phyloP scores from a whole-genome alignment of 2,888 invertebrate genomes.

The Beris chalybata region DNA sequence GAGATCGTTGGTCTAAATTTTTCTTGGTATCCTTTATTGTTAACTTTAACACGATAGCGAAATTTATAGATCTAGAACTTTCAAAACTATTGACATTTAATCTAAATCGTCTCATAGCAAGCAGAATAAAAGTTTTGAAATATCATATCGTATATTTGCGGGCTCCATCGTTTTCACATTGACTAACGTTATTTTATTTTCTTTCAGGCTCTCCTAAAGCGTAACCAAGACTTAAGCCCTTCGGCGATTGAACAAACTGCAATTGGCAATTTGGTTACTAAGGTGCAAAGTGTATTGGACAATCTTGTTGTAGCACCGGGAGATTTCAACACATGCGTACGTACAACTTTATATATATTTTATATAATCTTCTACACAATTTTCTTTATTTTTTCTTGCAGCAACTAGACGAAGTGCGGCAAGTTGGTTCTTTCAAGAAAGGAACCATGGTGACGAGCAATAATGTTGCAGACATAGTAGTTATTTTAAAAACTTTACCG shows the following conservation, averaged over 20 bases:
- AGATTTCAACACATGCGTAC: slow-evolving; percentile 92
- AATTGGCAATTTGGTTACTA: slow-evolving; percentile 89
- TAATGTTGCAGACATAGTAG: slow-evolving; percentile 95
- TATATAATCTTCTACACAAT: slow-evolving; percentile 20
- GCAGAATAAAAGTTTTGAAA: no score
- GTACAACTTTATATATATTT: slow-evolving; percentile 52
- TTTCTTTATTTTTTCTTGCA: slow-evolving; percentile 2
- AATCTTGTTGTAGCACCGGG: slow-evolving; percentile 93
- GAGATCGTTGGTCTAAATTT: no score
- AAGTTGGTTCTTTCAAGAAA: slow-evolving; percentile 97
- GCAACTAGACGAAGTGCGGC: slow-evolving; percentile 90
- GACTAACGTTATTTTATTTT: slow-evolving; percentile 1
- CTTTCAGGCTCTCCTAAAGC: slow-evolving; percentile 81
- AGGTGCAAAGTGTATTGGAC: slow-evolving; percentile 92
- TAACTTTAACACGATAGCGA: no score
- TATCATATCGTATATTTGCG: slow-evolving; percentile 1
- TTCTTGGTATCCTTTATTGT: no score
- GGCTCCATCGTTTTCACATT: slow-evolving; percentile 4
- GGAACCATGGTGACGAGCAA: slow-evolving; percentile 96
- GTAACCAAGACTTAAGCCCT: slow-evolving; percentile 90
- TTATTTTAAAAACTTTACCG: slow-evolving; percentile 93
- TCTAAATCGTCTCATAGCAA: no score
- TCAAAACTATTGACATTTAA: no score
- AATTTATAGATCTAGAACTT: no score
- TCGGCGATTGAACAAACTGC: slow-evolving; percentile 88